Percentiles rank a stretch among this genome's conserved stretches.
These are phyloP conservation scores for Sinelater perroti DNA, from an alignment of 2,888 invertebrate genomes.

Conservation along the genomic window DNA sequence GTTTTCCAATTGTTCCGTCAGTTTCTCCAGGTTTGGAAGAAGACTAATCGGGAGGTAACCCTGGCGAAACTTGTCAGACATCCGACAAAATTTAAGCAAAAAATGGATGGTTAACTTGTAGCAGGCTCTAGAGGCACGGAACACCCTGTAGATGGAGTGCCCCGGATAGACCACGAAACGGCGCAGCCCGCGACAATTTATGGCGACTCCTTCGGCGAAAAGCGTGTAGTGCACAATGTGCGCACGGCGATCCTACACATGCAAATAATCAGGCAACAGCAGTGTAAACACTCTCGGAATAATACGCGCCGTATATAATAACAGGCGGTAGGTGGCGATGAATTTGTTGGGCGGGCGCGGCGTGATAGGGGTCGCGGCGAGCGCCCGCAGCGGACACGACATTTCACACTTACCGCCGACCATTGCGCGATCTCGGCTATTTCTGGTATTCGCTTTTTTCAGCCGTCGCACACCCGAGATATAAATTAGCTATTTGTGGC, in stretches of 20 bases:
- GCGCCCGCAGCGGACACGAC: conserved; percentile 33
- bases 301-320: conserved; percentile 28
- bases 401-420: conserved; percentile 39
- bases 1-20: too few species aligned
- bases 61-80: too few species aligned
- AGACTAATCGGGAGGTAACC: too few species aligned
- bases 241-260: conserved; percentile 23
- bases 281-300: conserved; percentile 29
- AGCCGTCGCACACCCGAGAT: conserved; percentile 23
- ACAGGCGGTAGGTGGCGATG: conserved; percentile 38
- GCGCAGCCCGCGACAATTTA: conserved; percentile 9
- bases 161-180: too few species aligned
- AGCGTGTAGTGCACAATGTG: conserved; percentile 16
- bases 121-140: too few species aligned
- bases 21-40: too few species aligned
- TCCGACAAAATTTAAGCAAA: too few species aligned
- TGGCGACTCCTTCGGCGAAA: conserved; percentile 3
- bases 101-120: too few species aligned
- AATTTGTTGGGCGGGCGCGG: conserved; percentile 38
- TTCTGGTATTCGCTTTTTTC: conserved; percentile 30
- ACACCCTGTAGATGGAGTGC: too few species aligned
- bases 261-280: conserved; percentile 25
- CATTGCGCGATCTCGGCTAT: conserved; percentile 31
- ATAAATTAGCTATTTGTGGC: conserved; percentile 15
- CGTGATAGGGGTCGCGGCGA: conserved; percentile 36